A percentile compares a stretch with the other conserved stretches of the same genome.
Conservation (phyloP, 2,797 vertebrate genomes). For the Mormyrus hasselquistii region DNA sequence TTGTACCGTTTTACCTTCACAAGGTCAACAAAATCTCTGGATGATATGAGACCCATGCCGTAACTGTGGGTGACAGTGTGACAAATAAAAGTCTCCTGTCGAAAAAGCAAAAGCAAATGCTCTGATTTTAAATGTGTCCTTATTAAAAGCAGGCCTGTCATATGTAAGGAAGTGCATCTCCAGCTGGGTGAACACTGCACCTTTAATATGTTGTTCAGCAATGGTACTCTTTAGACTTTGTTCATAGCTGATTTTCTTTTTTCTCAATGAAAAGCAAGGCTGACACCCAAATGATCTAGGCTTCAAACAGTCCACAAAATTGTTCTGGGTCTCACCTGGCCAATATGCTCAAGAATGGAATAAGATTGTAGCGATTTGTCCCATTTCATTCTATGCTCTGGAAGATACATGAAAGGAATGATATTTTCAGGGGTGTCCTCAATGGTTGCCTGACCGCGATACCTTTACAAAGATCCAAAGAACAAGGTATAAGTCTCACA, state of each 20-base stretch:
- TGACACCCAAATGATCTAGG: neutral
- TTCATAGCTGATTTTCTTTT: neutral
- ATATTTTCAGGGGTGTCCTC: conserved; percentile 45
- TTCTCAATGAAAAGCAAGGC: neutral
- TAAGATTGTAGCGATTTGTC: conserved; percentile 50
- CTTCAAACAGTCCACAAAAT: neutral
- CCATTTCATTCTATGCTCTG: conserved; percentile 51
- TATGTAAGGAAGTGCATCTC: neutral
- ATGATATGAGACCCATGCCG: conserved; percentile 54
- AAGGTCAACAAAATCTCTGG: conserved; percentile 55
- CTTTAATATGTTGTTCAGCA: neutral
- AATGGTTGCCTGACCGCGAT: conserved; percentile 53
- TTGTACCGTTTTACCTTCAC: conserved; percentile 44
- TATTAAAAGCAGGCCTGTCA: neutral
- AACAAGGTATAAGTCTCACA: neutral
- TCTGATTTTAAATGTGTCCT: neutral
- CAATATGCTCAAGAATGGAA: conserved; percentile 47
- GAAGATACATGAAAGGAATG: conserved; percentile 53
- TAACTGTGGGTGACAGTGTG: conserved; percentile 54
- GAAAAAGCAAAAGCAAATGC: conserved; percentile 25
- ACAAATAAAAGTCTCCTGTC: conserved; percentile 50
- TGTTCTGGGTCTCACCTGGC: conserved; percentile 39
- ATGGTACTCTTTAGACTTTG: neutral
- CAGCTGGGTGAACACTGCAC: neutral
- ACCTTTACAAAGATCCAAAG: conserved; percentile 36